These are phyloP conservation scores for Brachylomia viminalis DNA, from an alignment of 2,888 invertebrate genomes.

Conservation along the genomic window DNA sequence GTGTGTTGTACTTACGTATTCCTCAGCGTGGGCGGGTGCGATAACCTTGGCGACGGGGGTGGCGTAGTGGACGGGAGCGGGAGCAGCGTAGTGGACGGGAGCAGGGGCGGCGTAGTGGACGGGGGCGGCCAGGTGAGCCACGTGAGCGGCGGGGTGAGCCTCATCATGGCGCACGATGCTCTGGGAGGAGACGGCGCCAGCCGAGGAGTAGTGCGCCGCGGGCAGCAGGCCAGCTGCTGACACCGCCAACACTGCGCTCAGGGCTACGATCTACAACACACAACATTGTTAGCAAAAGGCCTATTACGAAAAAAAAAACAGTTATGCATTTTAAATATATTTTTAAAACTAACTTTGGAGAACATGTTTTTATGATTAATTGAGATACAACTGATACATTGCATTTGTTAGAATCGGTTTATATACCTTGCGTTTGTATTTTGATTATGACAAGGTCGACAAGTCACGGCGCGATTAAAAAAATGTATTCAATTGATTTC, in stretches of 20 bases:
- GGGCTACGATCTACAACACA: slow-evolving; percentile 74
- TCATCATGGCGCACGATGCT: slow-evolving; percentile 84
- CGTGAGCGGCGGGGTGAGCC: slow-evolving; percentile 63
- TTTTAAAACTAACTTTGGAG: slow-evolving; percentile 81
- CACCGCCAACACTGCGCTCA: slow-evolving; percentile 82
- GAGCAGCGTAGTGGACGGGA: slow-evolving; percentile 70
- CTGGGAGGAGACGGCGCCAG: slow-evolving; percentile 84
- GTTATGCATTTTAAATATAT: background rate
- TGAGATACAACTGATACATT: slow-evolving; percentile 79
- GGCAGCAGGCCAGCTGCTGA: slow-evolving; percentile 81
- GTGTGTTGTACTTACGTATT: slow-evolving; percentile 73
- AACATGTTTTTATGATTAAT: slow-evolving; percentile 80
- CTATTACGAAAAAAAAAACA: background rate
- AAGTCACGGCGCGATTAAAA: slow-evolving; percentile 76
- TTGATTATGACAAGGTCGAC: slow-evolving; percentile 83
- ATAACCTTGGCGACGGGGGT: slow-evolving; percentile 75
- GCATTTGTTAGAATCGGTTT: slow-evolving; percentile 72
- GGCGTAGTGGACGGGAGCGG: slow-evolving; percentile 67
- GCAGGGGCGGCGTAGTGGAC: slow-evolving; percentile 70
- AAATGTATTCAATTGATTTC: slow-evolving; percentile 40
- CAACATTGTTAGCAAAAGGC: background rate
- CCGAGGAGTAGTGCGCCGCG: slow-evolving; percentile 82
- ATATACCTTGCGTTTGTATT: slow-evolving; percentile 78
- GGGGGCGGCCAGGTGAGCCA: slow-evolving; percentile 66
- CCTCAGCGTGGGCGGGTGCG: slow-evolving; percentile 73